Evolutionary conservation across 1,140 invertebrate species (phyloP).

Genomic region (Brachionus plicatilis): DNA sequence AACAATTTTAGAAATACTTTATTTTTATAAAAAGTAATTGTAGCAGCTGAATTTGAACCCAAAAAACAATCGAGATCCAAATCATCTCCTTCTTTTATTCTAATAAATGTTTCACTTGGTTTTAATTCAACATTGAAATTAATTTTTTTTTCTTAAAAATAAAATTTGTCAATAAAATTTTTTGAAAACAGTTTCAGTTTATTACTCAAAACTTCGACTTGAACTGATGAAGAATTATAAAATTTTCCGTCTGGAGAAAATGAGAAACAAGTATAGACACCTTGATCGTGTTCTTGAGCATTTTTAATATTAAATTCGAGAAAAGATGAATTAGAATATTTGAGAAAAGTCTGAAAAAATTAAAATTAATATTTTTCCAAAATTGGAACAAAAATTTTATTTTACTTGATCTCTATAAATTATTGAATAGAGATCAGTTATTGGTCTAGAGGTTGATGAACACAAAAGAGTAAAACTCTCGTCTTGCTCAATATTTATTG

Average conservation of each 20-base stretch:
- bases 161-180: not conserved
- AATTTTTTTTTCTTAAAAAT: not conserved
- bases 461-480: not conserved
- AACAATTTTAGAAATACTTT: not conserved
- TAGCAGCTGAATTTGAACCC: not conserved
- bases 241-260: not conserved
- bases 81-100: not conserved
- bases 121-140: not conserved
- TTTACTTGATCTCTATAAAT: not conserved
- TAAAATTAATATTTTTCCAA: not conserved
- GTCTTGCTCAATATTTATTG: not conserved
- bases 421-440: not conserved
- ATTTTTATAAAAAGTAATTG: not conserved
- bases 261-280: not conserved
- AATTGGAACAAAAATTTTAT: not conserved
- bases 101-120: not conserved
- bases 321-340: not conserved
- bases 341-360: not conserved
- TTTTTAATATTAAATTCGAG: not conserved
- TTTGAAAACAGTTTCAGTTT: no score
- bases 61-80: not conserved
- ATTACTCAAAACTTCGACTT: not conserved
- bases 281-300: not conserved
- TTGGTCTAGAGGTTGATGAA: not conserved
- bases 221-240: not conserved